Evolutionary conservation across 2,797 vertebrate genomes (phyloP).

Genomic region (Protonibea diacanthus): DNA sequence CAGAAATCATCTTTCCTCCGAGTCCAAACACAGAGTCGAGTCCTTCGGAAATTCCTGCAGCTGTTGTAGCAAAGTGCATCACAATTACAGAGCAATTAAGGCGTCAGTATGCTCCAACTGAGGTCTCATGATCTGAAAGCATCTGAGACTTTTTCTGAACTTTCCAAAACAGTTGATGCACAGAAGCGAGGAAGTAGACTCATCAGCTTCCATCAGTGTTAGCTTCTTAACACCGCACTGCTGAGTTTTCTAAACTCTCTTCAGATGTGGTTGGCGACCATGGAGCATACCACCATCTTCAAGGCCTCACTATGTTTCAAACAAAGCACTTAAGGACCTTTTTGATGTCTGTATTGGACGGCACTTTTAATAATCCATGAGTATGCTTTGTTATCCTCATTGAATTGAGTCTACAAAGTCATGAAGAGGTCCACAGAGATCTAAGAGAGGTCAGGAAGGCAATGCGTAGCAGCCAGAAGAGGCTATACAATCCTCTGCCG

Average conservation of each 20-base stretch:
- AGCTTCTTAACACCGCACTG: neutral
- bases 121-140: neutral
- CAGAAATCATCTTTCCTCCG: neutral
- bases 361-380: neutral
- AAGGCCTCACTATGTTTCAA: neutral
- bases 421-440: neutral
- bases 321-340: neutral
- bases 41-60: neutral
- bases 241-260: neutral
- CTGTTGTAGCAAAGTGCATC: neutral
- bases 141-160: neutral
- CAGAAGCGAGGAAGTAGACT: neutral
- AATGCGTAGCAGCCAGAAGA: neutral
- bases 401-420: neutral
- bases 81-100: conserved; percentile 4
- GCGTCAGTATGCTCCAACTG: neutral
- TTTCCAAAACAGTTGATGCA: too few relatives aligned
- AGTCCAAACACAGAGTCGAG: neutral
- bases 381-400: neutral
- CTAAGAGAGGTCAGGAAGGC: neutral
- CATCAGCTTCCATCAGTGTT: neutral
- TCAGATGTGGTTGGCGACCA: neutral
- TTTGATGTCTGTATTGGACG: neutral
- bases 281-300: neutral
- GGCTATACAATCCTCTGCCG: neutral